A percentile compares a stretch with the other conserved stretches of the same genome.
Evolutionary conservation across 2,113 vertebrate genomes (phyloP).

Genomic region (Dromas ardeola): DNA sequence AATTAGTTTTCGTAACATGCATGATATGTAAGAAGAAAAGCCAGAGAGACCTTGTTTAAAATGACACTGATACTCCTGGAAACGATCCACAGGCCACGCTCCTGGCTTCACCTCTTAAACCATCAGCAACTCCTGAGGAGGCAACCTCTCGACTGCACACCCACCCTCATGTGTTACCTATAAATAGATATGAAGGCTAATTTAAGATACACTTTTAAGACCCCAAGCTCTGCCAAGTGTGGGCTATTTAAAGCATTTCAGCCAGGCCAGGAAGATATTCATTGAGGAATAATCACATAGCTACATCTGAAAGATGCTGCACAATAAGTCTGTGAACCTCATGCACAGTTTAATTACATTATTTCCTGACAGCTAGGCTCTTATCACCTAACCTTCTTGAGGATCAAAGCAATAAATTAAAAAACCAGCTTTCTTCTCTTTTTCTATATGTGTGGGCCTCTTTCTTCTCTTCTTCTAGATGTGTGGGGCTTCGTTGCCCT

Average conservation of each 20-base stretch:
- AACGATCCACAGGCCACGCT: neutral
- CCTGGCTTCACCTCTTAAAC: neutral
- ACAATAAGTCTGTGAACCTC: neutral
- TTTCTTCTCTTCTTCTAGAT: neutral
- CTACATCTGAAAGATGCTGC: neutral
- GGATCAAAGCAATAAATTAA: neutral
- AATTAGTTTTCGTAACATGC: neutral
- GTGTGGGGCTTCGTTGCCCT: neutral
- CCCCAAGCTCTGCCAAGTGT: neutral
- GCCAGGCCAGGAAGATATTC: neutral
- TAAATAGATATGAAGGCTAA: neutral
- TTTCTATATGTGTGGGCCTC: neutral
- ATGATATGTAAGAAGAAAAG: neutral
- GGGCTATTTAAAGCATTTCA: neutral
- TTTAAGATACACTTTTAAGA: neutral
- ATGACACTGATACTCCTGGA: neutral
- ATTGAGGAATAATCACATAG: neutral
- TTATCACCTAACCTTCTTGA: neutral
- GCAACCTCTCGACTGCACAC: neutral
- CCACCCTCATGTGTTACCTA: neutral
- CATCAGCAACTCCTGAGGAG: neutral
- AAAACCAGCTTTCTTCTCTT: neutral
- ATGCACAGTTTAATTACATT: neutral
- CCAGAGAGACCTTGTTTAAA: neutral
- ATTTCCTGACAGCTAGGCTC: constrained; percentile 17